Conservation (phyloP, 53 echinoderm and acorn worm genomes). For the Temnopleurus reevesii region DNA sequence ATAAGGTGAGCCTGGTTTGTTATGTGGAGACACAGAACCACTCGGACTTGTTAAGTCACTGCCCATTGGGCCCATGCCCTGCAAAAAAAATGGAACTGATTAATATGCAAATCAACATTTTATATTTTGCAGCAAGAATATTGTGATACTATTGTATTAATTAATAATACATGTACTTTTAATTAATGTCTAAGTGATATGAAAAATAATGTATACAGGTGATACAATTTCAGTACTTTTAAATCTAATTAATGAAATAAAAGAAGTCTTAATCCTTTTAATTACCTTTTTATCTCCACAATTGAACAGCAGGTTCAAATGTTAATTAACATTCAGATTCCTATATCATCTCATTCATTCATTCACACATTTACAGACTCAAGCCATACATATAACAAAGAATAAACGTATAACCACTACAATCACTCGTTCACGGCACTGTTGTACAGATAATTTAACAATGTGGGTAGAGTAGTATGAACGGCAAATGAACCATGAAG, state of each 20-base stretch:
- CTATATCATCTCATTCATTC: not conserved
- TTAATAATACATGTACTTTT: too few relatives aligned
- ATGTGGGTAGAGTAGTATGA: not conserved
- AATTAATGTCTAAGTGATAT: too few relatives aligned
- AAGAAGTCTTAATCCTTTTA: too few relatives aligned
- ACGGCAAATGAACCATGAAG: not conserved
- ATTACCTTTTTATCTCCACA: not conserved
- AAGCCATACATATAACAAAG: not conserved
- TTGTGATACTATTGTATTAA: too few relatives aligned
- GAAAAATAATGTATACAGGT: too few relatives aligned
- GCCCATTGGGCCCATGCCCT: slow-evolving; percentile 52
- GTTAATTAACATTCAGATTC: not conserved
- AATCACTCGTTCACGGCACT: not conserved
- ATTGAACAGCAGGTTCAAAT: not conserved
- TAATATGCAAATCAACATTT: not conserved
- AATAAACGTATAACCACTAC: not conserved
- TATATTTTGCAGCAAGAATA: not conserved
- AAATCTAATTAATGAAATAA: too few relatives aligned
- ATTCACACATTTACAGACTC: not conserved
- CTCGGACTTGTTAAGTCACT: slow-evolving; percentile 77
- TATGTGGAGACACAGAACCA: slow-evolving; percentile 83
- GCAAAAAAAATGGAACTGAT: slow-evolving; percentile 18
- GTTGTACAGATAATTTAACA: not conserved
- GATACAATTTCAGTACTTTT: too few relatives aligned
- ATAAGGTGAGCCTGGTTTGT: slow-evolving; percentile 80